Evolutionary conservation across 2,797 vertebrate species (phyloP).

Genomic region (Coracias cyanogaster): DNA sequence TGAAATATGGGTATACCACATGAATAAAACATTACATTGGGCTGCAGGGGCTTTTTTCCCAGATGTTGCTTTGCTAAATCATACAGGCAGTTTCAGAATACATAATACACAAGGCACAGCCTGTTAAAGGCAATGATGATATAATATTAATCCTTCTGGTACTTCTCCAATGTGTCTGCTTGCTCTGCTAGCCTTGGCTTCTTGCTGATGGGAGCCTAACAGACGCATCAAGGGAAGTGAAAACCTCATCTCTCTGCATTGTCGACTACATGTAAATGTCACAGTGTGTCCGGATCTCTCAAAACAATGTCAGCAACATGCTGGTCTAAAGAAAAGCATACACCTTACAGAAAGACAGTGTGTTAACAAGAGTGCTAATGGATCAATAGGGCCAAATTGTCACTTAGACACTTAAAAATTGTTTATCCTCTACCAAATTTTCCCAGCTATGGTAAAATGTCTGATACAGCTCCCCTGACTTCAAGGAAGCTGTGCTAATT

Average conservation of each 20-base stretch:
- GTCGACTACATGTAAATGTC: neutral
- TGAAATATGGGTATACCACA: neutral
- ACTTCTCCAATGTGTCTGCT: neutral
- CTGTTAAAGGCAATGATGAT: neutral
- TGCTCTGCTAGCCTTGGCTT: neutral
- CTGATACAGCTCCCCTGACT: neutral
- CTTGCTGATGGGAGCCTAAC: neutral
- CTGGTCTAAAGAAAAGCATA: neutral
- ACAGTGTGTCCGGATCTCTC: neutral
- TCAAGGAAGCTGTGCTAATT: neutral
- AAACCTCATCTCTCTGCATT: neutral
- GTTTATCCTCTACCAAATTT: neutral
- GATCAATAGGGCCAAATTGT: neutral
- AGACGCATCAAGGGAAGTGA: neutral
- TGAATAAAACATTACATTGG: neutral
- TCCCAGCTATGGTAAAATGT: neutral
- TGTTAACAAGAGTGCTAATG: neutral
- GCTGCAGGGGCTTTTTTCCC: neutral
- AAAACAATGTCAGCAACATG: neutral
- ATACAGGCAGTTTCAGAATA: neutral
- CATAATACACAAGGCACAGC: neutral
- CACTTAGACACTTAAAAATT: neutral
- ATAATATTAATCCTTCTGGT: neutral
- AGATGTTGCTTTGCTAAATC: neutral
- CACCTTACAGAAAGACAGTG: neutral